These are phyloP conservation scores for Erethizon dorsatum DNA, from an alignment of 2,797 vertebrate genomes.

Conservation along the genomic window DNA sequence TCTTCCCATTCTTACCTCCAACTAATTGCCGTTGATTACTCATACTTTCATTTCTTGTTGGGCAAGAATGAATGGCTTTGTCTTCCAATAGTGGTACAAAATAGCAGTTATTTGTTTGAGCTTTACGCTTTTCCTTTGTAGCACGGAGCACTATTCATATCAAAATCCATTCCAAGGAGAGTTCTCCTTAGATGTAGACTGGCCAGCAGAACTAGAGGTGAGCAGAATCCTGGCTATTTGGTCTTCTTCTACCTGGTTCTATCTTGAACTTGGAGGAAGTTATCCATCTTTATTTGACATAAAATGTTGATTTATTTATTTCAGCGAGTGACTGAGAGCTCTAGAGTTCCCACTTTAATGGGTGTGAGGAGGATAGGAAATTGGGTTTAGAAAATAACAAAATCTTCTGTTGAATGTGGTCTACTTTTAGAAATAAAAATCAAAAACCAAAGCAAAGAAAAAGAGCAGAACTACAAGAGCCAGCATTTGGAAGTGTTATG, in stretches of 20 bases:
- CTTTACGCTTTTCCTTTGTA: background rate
- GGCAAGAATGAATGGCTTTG: background rate
- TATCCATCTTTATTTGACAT: background rate
- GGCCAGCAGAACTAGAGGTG: background rate
- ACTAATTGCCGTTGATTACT: background rate
- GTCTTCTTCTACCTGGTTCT: background rate
- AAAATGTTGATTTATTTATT: constrained; percentile 28
- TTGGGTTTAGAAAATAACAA: constrained; percentile 34
- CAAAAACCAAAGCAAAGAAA: background rate
- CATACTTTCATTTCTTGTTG: constrained; percentile 27
- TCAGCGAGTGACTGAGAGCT: background rate
- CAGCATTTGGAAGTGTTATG: background rate
- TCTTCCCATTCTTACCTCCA: background rate
- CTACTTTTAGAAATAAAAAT: constrained; percentile 67
- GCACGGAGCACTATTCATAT: background rate
- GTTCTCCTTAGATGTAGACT: background rate
- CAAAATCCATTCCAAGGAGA: background rate
- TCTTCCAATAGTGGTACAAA: constrained; percentile 32
- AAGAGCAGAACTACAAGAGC: background rate
- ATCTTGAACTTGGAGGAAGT: background rate
- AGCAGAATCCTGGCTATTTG: background rate
- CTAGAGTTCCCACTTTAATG: background rate
- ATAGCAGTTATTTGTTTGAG: background rate
- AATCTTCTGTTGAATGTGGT: constrained; percentile 20
- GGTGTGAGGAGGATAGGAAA: background rate